Evolutionary conservation across 2,113 vertebrate genomes (phyloP).

Genomic region (Hydrolagus affinis): DNA sequence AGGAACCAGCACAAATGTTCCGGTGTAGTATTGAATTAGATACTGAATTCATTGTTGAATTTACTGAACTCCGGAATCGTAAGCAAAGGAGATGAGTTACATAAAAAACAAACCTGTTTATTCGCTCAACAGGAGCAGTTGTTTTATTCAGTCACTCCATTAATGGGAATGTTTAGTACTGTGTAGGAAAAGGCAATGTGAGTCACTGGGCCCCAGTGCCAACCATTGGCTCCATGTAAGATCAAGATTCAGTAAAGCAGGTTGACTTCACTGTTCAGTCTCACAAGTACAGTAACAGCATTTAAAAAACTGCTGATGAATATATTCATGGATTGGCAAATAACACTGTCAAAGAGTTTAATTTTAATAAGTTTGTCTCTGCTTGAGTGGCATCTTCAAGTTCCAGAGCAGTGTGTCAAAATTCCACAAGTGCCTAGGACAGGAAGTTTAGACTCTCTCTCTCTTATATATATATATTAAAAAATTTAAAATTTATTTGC

Average conservation of each 20-base stretch:
- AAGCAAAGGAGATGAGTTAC: neutral
- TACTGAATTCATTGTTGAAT: neutral
- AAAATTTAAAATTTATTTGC: too few relatives aligned
- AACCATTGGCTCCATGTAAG: neutral
- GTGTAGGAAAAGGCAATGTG: neutral
- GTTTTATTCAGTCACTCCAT: neutral
- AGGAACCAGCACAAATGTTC: neutral
- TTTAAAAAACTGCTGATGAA: neutral
- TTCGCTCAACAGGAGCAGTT: neutral
- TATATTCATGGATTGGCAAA: too few relatives aligned
- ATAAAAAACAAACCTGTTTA: slow-evolving; percentile 14
- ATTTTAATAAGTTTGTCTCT: too few relatives aligned
- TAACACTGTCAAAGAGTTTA: too few relatives aligned
- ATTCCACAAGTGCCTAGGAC: neutral
- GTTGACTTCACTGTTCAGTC: slow-evolving; percentile 8
- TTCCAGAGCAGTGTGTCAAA: neutral
- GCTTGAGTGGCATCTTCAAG: too few relatives aligned
- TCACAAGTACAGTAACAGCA: neutral
- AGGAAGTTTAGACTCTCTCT: neutral
- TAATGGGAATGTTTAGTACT: neutral
- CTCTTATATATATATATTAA: too few relatives aligned
- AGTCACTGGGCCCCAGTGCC: neutral
- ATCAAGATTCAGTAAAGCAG: neutral
- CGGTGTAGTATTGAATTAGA: neutral
- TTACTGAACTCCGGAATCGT: neutral